Base-by-base conservation (phyloP, 2,797 vertebrate species). In the Labroides dimidiatus region DNA sequence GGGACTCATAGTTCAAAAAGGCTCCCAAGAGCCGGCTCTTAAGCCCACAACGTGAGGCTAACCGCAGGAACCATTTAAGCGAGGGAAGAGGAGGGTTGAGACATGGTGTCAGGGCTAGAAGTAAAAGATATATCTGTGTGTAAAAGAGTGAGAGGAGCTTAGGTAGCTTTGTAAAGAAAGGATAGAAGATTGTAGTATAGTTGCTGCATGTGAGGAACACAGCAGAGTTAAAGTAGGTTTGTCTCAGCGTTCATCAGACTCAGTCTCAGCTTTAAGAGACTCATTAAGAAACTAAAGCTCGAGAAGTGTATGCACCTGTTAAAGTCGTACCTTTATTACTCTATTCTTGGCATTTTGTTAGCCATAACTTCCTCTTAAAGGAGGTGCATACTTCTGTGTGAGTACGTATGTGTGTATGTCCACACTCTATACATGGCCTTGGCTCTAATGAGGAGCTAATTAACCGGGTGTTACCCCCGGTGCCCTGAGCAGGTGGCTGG, bases 361-460 rank as follows among this genome's bases (percentile, higher is more conserved):
- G 49, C 16, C 0, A 51, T 50, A 68, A 50, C 51, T 64, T 64
- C 27, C 24, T 50, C 69, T 73, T 21, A 14, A 64, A 53, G 16
- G 24, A 61, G 14, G 53, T 64, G 73, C 19, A 6, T 2, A 21
- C 45, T 9, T 55, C 49, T 80, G 54, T 59, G 64, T 60, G 41
- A 45, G 42, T 49, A 27, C 47, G 69, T 75, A 19, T 50, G 69
- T 75, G 56, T 72, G 60, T 73, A 56, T 68, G 64, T 58, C 53
- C 75, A 74, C 70, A 65, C 65, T 56, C 66, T 63, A 49, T 16
- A 69, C 64, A 76, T 60, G 56, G 72, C 52, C 57, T 84, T 85
- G 84, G 81, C 81, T 82, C 80, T 87, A 90, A 89, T 87, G 83
- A 89, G 87, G 85, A 90, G 89, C 87, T 92, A 89, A 92, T 92